Evolutionary conservation across 2,113 vertebrate genomes (phyloP), one percentile per base, ranked within the genome.

Genomic region (Castor canadensis): DNA sequence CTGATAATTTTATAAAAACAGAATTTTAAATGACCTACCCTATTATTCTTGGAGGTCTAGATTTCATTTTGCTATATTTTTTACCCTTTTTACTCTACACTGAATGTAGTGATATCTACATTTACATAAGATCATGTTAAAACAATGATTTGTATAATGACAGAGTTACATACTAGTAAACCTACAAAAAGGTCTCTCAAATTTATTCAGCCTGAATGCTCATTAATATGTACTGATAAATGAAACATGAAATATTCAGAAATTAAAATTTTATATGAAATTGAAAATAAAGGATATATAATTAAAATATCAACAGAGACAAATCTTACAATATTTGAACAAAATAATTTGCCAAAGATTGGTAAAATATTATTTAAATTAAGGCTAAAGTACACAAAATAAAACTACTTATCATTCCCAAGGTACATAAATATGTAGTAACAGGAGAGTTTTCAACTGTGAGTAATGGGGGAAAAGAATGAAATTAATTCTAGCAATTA

Each of bases 401-500:
- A 52, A 81, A 58, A 20, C 43, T 73, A 77, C 10, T 64, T 52
- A 71, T 94, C 88, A 81, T 69, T 84, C 32, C 82, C 12, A 72
- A 24, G 28, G 92, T 67, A 24, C 5, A 76, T 73, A 73, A 92
- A 87, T 84, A 79, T 17, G 7, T 83, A 87, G 19, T 80, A 81
- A 81, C 9, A 82, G 56, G 26, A 60, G 28, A 87, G n/a, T 38
- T 81, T 11, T 62, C 79, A 85, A 56, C 47, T 52, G 32, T 76
- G 40, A 5, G 24, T 81, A 96, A 72, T n/a, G 10, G 24, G 47
- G 13, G 9, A 86, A 81, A 89, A 58, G 4, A 84, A 84, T 47
- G 11, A 87, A 87, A 82, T 89, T 89, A 89, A 40, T 75, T 94
- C 47, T 54, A 79, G 35, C 5, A 93, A 90, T 86, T 81, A 92